Evolutionary conservation across 1,140 invertebrate genomes (phyloP).

Genomic region (Listronotus bonariensis): DNA sequence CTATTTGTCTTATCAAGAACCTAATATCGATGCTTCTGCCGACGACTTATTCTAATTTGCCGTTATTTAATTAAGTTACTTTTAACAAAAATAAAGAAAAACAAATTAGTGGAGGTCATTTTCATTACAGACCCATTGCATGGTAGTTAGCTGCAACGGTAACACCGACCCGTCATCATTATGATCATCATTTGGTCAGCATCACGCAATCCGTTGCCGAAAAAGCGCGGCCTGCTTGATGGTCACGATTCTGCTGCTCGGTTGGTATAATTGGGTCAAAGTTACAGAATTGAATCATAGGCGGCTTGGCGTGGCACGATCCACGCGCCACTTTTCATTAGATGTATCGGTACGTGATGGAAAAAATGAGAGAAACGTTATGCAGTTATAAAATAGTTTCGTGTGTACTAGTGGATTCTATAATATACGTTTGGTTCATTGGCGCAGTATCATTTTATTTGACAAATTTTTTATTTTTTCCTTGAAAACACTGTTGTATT

Average conservation of each 20-base stretch:
- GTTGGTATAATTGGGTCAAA: conserved; percentile 35
- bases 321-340: conserved; percentile 34
- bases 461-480: too few relatives aligned
- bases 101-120: conserved; percentile 6
- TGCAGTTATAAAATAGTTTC: conserved; percentile 1
- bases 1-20: too few relatives aligned
- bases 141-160: conserved; percentile 26
- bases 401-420: too few relatives aligned
- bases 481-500: too few relatives aligned
- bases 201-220: conserved; percentile 35
- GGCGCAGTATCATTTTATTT: too few relatives aligned
- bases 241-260: conserved; percentile 33
- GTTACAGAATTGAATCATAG: conserved; percentile 41
- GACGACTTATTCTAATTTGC: not conserved
- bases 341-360: conserved; percentile 29
- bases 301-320: conserved; percentile 32
- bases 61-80: conserved; percentile 29
- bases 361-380: conserved; percentile 25
- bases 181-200: conserved; percentile 25
- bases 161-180: conserved; percentile 27
- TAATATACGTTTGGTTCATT: too few relatives aligned
- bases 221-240: conserved; percentile 26
- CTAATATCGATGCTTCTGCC: too few relatives aligned
- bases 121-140: conserved; percentile 20
- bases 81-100: conserved; percentile 9